These are phyloP conservation scores for Ancistrus triradiatus DNA, from an alignment of 2,113 vertebrate genomes.

Conservation along the genomic window DNA sequence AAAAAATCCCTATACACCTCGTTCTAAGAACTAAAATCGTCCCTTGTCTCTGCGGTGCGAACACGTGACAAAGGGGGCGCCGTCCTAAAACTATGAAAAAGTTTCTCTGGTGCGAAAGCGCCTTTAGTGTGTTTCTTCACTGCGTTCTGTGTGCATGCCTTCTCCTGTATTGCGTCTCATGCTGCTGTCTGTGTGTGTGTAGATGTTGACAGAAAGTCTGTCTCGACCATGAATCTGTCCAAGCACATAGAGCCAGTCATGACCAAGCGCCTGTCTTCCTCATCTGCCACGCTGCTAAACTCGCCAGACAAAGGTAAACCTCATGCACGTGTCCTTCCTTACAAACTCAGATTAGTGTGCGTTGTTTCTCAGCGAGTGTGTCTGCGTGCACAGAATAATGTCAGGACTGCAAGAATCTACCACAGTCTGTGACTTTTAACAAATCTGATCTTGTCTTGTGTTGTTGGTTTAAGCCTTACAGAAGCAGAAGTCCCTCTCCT, in stretches of 20 bases:
- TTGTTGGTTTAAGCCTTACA: conserved; percentile 66
- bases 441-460: conserved; percentile 22
- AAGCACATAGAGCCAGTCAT: conserved; percentile 94
- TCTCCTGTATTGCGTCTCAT: conserved; percentile 50
- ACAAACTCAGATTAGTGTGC: not conserved
- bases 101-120: no score
- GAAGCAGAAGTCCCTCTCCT: conserved; percentile 64
- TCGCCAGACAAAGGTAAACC: conserved; percentile 89
- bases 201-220: conserved; percentile 93
- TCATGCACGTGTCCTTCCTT: not conserved
- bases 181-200: conserved; percentile 56
- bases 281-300: conserved; percentile 95
- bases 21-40: no score
- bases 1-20: no score
- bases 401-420: no score
- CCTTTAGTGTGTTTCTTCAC: conserved; percentile 9
- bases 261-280: conserved; percentile 94
- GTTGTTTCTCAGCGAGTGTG: no score
- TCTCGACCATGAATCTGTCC: conserved; percentile 98
- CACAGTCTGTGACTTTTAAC: conserved; percentile 23
- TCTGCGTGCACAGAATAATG: not conserved
- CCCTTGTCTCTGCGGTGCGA: no score
- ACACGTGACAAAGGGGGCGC: no score
- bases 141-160: not conserved
- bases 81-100: no score